Evolutionary conservation across 2,888 invertebrate species (phyloP), one percentile per base, ranked within the genome.

Genomic region (Physocephala rufipes): DNA sequence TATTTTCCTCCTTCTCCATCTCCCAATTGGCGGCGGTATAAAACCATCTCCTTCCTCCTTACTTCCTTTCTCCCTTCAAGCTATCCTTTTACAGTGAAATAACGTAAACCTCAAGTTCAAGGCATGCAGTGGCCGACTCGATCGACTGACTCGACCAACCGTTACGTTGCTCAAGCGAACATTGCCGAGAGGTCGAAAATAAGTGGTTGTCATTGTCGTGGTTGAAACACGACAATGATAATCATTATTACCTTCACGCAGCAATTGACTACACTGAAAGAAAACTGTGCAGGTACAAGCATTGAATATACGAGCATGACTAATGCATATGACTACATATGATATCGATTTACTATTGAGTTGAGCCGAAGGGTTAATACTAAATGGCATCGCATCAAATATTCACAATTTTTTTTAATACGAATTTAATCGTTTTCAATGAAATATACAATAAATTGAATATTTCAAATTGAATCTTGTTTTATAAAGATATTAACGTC

Each of bases 41-140:
- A 19, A 19, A n/a, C n/a, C 13, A 61, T 19, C 61, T 61, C n/a
- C 16, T 36, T 61, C 61, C 30, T 26, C n/a, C 30, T 9, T 9
- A 4, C 36, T 36, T 9, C 36, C 36, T 9, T n/a, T n/a, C 36
- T 4, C 5, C 36, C 36, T 36, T 36, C 36, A 36, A n/a, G n/a
- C 36, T 9, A 36, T 36, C 9, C 36, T 36, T 9, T 36, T 36
- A 7, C n/a, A n/a, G n/a, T 49, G n/a, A 49, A 49, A 49, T 58
- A 58, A 58, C 28, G 24, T n/a, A 55, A 45, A 24, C 36, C 62
- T 61, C 68, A 68, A 68, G 68, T 68, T 68, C 68, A 68, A 68
- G 62, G 68, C 62, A 49, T 68, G 61, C 9, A 45, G 15, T 2
- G 55, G 16, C 24, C 2, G n/a, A n/a, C n/a, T n/a, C n/a, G n/a